A percentile compares a stretch with the other conserved stretches of the same genome.
Conservation (phyloP, 2,113 vertebrate genomes). For the Brevimyrus niger region DNA sequence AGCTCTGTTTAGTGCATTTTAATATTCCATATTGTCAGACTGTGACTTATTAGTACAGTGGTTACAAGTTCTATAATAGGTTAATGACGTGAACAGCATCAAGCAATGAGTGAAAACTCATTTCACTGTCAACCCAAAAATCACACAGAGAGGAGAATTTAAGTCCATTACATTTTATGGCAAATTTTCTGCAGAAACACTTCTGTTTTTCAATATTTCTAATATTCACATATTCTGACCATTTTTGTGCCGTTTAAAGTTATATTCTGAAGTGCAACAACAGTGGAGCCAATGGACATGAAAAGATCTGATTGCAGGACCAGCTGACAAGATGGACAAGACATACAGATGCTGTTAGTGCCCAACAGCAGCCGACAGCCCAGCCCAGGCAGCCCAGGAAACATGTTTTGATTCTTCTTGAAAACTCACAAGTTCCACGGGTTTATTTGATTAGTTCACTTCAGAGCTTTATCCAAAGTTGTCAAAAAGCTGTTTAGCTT, state of each 20-base stretch:
- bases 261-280: neutral
- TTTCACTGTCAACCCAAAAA: neutral
- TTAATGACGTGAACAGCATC: neutral
- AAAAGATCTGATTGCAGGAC: neutral
- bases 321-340: neutral
- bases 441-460: neutral
- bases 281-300: neutral
- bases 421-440: neutral
- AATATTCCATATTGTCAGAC: neutral
- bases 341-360: neutral
- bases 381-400: neutral
- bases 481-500: neutral
- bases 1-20: neutral
- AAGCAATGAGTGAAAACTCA: neutral
- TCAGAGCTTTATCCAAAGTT: neutral
- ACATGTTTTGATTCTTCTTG: neutral
- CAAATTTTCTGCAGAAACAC: neutral
- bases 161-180: neutral
- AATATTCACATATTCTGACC: neutral
- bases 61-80: neutral
- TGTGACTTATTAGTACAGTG: neutral
- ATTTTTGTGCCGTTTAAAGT: neutral
- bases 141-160: neutral
- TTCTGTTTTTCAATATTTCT: neutral
- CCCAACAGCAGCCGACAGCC: no score